Percentiles rank a stretch among this genome's conserved stretches.
Conservation (phyloP, 2,888 invertebrate species). For the Colletes collaris region DNA sequence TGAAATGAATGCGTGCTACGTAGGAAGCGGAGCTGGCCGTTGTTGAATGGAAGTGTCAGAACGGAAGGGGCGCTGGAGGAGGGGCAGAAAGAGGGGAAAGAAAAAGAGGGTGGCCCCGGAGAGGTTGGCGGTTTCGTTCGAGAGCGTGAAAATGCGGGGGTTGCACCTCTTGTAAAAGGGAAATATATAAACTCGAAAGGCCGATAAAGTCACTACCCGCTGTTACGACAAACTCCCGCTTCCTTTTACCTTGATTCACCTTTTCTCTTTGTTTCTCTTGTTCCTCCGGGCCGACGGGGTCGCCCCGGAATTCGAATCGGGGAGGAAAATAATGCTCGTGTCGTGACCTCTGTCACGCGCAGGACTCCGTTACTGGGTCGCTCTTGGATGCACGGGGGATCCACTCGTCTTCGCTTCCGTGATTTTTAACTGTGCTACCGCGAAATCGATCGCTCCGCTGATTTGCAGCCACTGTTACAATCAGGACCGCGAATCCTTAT, state of each 20-base stretch:
- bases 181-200: slow-evolving; percentile 70
- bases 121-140: slow-evolving; percentile 46
- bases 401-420: background rate
- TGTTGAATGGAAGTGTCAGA: slow-evolving; percentile 63
- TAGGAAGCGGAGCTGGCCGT: slow-evolving; percentile 44
- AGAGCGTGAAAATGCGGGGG: slow-evolving; percentile 69
- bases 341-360: slow-evolving; percentile 53
- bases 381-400: slow-evolving; percentile 42
- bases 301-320: slow-evolving; percentile 33
- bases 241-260: slow-evolving; percentile 57
- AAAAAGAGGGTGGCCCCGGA: background rate
- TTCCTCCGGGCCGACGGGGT: background rate
- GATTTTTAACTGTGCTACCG: background rate
- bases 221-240: slow-evolving; percentile 65
- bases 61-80: slow-evolving; percentile 22
- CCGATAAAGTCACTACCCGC: slow-evolving; percentile 69
- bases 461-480: background rate
- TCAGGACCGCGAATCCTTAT: too few species aligned
- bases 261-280: slow-evolving; percentile 41
- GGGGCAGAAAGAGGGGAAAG: background rate
- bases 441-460: slow-evolving; percentile 12
- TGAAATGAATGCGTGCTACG: slow-evolving; percentile 65
- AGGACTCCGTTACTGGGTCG: slow-evolving; percentile 52
- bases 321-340: slow-evolving; percentile 58
- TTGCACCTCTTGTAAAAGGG: slow-evolving; percentile 68